Percentiles rank a stretch among this genome's conserved stretches.
Conservation (phyloP, 2,888 invertebrate species). For the Agrochola lychnidis region DNA sequence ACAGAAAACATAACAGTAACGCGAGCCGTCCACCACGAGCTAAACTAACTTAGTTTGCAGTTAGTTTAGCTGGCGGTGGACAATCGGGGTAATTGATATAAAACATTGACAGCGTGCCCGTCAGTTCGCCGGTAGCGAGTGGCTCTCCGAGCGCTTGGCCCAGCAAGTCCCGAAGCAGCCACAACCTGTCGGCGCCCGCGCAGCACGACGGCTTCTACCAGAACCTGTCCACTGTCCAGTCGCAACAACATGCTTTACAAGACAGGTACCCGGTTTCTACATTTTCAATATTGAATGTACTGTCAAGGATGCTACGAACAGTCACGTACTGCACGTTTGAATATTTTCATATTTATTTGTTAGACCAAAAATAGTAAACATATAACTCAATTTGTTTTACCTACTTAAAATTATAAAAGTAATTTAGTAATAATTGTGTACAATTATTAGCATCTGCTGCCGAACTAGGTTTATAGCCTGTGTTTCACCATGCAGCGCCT, state of each 20-base stretch:
- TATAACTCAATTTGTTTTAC: too few species aligned
- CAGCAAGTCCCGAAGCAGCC: constrained; percentile 87
- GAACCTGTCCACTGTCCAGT: constrained; percentile 91
- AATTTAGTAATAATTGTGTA: too few species aligned
- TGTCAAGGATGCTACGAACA: background rate
- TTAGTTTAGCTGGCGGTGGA: too few species aligned
- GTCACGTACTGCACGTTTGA: too few species aligned
- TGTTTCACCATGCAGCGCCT: too few species aligned
- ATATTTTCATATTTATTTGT: too few species aligned
- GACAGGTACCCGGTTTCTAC: constrained; percentile 72
- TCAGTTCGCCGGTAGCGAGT: constrained; percentile 56
- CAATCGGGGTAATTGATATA: background rate
- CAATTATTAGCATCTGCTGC: too few species aligned
- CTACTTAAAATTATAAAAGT: too few species aligned
- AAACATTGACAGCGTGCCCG: constrained; percentile 49
- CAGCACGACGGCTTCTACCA: constrained; percentile 90
- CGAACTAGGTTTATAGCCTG: too few species aligned
- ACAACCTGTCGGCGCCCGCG: constrained; percentile 82
- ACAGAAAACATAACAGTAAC: background rate
- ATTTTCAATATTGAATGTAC: background rate
- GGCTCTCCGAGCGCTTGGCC: constrained; percentile 79
- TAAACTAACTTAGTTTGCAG: too few species aligned
- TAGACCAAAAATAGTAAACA: too few species aligned
- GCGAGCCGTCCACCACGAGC: too few species aligned
- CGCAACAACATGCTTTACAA: constrained; percentile 79